These are phyloP conservation scores for Cynoglossus semilaevis DNA, from an alignment of 2,113 vertebrate species.

Conservation along the genomic window DNA sequence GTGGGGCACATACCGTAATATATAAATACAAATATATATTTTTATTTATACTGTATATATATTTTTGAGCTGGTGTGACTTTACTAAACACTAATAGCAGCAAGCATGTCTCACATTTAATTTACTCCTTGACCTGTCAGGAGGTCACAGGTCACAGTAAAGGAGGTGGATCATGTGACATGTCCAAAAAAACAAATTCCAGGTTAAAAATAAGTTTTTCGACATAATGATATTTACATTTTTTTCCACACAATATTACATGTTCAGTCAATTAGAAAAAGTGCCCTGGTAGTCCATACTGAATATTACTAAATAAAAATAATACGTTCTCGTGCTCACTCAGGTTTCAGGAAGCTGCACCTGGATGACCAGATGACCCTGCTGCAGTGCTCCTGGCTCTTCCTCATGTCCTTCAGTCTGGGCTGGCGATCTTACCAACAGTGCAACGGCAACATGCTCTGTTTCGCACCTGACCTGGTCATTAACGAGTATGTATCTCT, in stretches of 20 bases:
- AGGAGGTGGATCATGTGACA: not conserved
- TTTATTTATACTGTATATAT: not conserved
- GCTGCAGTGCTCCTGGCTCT: slow-evolving; percentile 98
- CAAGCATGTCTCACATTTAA: not conserved
- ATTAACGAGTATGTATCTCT: slow-evolving; percentile 87
- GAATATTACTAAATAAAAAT: not conserved
- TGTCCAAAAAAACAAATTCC: too few relatives aligned
- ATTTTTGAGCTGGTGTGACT: not conserved
- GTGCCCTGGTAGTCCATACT: too few relatives aligned
- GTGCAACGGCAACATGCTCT: slow-evolving; percentile 85
- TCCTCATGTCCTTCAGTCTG: slow-evolving; percentile 93
- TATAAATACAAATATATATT: too few relatives aligned
- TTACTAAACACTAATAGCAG: not conserved
- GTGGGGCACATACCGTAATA: too few relatives aligned
- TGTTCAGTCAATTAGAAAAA: too few relatives aligned
- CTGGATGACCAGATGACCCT: slow-evolving; percentile 99
- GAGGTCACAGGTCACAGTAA: not conserved
- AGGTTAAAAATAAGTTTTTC: too few relatives aligned
- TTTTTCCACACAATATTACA: too few relatives aligned
- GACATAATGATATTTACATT: too few relatives aligned
- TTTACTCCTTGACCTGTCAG: not conserved
- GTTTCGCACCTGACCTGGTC: slow-evolving; percentile 95
- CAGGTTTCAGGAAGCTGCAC: slow-evolving; percentile 95
- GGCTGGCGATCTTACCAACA: slow-evolving; percentile 97
- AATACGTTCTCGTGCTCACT: slow-evolving; percentile 2